Base-by-base conservation (phyloP, 1,140 invertebrate genomes). In the Steinernema feltiae region DNA sequence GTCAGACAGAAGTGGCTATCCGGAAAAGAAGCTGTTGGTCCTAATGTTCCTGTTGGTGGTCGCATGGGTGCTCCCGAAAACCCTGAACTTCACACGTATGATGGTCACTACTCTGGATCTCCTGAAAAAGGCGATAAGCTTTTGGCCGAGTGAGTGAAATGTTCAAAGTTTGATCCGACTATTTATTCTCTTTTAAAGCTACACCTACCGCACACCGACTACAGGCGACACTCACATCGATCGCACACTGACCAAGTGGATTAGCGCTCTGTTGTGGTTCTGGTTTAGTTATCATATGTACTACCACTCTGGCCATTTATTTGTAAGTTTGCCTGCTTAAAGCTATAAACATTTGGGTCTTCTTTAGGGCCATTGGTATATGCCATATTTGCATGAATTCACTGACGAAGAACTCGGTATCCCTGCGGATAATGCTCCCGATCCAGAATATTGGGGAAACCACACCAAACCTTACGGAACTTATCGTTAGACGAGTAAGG, bases 391-490 rank as follows among this genome's bases (percentile, higher is more conserved):
- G 7, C 48, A 73, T 31, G 84, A 85, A 70, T 85, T 85, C 69
- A 79, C 82, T 1, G 85, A 85, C 69, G 85, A 84, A 71, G 84
- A 85, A 74, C 78, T 85, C 70, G 84, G 84, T 31, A 86, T 85
- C 77, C 84, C 84, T 30, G 69, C 84, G 3, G 84, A 85, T 70
- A 77, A 74, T 41, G 84, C 82, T 1, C 76, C 72, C 7, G 84
- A 85, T 82, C 84, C 84, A n/a, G 84, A 85, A 77, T 85, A 86
- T 48, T 85, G 84, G 84, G 85, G 84, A 30, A 76, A 86, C 71
- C 83, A 85, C 73, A 74, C 46, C 30, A 80, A 78, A 48, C 24
- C 76, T 18, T 83, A 85, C 31, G 79, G 82, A 46, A 78, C 76
- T n/a, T 85, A 85, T 35, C 82, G 83, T 32, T 82, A 82, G 69